A percentile compares a stretch with the other conserved stretches of the same genome.
Conservation (phyloP, 2,113 vertebrate genomes). For the Entelurus aequoreus region DNA sequence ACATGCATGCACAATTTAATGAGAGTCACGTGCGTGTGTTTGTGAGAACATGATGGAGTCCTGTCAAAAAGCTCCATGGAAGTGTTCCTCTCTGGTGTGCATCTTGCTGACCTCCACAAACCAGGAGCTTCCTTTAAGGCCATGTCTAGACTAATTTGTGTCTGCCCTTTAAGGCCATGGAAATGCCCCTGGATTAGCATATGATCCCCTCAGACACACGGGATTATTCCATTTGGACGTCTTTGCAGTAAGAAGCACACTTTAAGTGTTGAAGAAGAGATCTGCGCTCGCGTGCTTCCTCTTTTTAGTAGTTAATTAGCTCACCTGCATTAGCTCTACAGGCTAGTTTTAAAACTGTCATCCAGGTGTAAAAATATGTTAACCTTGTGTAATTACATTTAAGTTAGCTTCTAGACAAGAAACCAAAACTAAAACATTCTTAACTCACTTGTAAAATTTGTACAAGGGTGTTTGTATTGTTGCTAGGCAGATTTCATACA, state of each 20-base stretch:
- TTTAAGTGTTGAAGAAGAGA: neutral
- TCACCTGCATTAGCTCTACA: too few species aligned
- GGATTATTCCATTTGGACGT: slow-evolving; percentile 49
- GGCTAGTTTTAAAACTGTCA: too few species aligned
- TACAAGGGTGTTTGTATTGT: neutral
- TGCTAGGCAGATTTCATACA: neutral
- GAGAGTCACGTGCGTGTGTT: neutral
- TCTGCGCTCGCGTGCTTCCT: neutral
- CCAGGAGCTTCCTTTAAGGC: slow-evolving; percentile 38
- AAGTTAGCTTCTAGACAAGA: too few species aligned
- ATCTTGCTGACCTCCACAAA: neutral
- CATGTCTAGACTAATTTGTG: slow-evolving; percentile 58
- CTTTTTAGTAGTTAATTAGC: neutral
- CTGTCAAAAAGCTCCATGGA: neutral
- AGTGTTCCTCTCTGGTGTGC: neutral
- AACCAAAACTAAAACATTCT: too few species aligned
- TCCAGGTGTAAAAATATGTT: too few species aligned
- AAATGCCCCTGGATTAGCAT: slow-evolving; percentile 48
- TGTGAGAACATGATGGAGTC: neutral
- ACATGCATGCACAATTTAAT: neutral
- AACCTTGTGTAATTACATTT: too few species aligned
- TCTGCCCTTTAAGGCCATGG: slow-evolving; percentile 48
- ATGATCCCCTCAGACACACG: slow-evolving; percentile 38
- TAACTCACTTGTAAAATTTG: too few species aligned
- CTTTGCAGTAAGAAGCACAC: slow-evolving; percentile 23